Conservation (phyloP, 2,888 invertebrate species). For the Seira musarum region DNA sequence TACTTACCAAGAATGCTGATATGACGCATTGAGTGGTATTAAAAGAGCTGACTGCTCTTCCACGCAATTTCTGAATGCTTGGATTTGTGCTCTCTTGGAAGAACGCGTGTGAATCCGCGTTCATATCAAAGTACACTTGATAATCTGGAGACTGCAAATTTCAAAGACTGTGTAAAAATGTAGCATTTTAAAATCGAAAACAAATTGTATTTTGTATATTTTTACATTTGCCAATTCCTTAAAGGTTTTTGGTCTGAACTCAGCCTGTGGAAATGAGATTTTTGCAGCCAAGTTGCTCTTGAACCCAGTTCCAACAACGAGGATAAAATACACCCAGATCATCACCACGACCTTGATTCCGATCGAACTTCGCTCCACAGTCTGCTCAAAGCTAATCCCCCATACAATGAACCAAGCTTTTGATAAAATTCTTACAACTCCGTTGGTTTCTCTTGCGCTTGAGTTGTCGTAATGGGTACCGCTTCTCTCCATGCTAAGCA, state of each 20-base stretch:
- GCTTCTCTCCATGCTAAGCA: background rate
- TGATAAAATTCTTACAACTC: background rate
- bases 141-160: slow-evolving; percentile 25
- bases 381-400: slow-evolving; percentile 38
- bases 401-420: slow-evolving; percentile 2
- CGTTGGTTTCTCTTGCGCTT: background rate
- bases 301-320: slow-evolving; percentile 61
- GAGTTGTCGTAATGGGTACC: background rate
- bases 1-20: slow-evolving; percentile 34
- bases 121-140: slow-evolving; percentile 59
- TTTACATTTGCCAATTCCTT: slow-evolving; percentile 23
- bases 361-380: slow-evolving; percentile 31
- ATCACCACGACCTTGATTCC: slow-evolving; percentile 39
- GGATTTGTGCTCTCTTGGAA: slow-evolving; percentile 53
- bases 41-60: too few relatives aligned
- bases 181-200: too few relatives aligned
- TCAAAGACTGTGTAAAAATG: too few relatives aligned
- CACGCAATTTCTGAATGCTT: slow-evolving; percentile 7
- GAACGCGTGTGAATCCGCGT: slow-evolving; percentile 50
- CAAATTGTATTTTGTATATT: too few relatives aligned
- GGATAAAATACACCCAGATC: slow-evolving; percentile 56
- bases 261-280: slow-evolving; percentile 53
- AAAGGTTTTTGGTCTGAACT: slow-evolving; percentile 55
- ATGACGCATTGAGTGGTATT: slow-evolving; percentile 37
- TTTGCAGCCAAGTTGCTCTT: slow-evolving; percentile 60